Base-by-base conservation (phyloP, 2,113 vertebrate genomes). In the Triplophysa rosa region DNA sequence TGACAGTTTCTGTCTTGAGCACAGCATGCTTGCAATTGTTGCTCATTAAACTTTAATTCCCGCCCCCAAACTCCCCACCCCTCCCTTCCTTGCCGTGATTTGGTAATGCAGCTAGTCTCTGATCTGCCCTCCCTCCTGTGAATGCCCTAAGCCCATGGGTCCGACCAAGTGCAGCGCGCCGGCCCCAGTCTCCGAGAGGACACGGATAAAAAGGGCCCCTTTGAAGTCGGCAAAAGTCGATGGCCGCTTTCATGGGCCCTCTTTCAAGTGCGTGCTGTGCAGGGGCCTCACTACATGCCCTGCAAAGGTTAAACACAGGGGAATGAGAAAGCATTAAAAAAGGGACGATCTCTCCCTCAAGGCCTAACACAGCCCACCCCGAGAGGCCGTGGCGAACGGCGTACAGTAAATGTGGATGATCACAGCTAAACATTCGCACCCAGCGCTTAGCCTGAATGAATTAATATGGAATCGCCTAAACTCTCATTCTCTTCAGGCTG, bases 41-140 rank as follows among this genome's bases (percentile, higher is more conserved):
- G 87, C 84, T 91, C 91, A 94, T 94, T 92, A 93, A 94, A 92
- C 78, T 92, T 94, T 93, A 90, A 93, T 93, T 90, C 86, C 72
- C 81, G 77, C 85, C 87, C 29, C 86, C 83, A 86, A 80, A 81
- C 82, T 87, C 86, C 87, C 86, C 83, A 86, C 86, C 88, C 83
- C 84, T 79, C 81, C 77, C 71, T 86, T 75, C 80, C 87, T 86
- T 76, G 84, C 85, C 82, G 88, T 91, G 83, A 77, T 89, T 89
- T 86, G 88, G 90, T 87, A 87, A 90, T 92, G 90, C 91, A 88
- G 90, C 89, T 85, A 87, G 89, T 89, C 90, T 93, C 91, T 92
- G 91, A 93, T 92, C 90, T 89, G 87, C 83, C 88, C 84, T 24
- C 88, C 81, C 87, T 88, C 83, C 80, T 87, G 70, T 90, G 88